These are phyloP conservation scores for Parotia lawesii DNA, from an alignment of 2,113 vertebrate genomes.

Conservation along the genomic window DNA sequence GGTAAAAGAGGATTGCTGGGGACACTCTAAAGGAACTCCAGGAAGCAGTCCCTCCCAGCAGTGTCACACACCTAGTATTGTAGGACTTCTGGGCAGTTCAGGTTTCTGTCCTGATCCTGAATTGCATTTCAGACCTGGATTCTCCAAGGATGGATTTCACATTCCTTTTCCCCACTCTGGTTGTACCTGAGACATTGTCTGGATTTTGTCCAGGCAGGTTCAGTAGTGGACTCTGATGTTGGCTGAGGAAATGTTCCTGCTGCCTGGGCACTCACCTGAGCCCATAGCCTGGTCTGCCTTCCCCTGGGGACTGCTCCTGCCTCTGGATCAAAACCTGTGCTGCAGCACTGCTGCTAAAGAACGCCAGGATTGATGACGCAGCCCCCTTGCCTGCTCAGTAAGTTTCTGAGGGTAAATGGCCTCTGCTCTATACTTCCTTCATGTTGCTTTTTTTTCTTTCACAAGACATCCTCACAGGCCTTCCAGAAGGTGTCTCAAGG, in stretches of 20 bases:
- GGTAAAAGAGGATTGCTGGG: background rate
- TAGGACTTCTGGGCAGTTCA: background rate
- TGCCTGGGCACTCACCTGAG: background rate
- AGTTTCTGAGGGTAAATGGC: background rate
- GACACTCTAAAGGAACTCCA: background rate
- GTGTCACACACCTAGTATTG: background rate
- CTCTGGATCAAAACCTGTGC: background rate
- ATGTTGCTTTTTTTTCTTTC: background rate
- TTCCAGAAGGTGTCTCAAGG: background rate
- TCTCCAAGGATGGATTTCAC: background rate
- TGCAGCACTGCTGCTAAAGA: background rate
- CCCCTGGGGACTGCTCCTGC: background rate
- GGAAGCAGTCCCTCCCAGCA: background rate
- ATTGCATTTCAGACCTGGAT: background rate
- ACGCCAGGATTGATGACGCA: fast-evolving
- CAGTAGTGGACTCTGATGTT: background rate
- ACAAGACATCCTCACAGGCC: background rate
- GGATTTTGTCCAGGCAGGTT: background rate
- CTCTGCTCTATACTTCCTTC: background rate
- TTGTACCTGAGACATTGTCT: background rate
- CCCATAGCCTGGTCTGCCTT: background rate
- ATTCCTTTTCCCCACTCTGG: background rate
- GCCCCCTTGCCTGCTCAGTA: background rate
- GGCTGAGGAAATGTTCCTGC: background rate
- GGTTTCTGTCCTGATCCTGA: background rate